phyloP scores from a whole-genome alignment of 92 coral and sea anemone species.

The Umimayanthus chanpuru region DNA sequence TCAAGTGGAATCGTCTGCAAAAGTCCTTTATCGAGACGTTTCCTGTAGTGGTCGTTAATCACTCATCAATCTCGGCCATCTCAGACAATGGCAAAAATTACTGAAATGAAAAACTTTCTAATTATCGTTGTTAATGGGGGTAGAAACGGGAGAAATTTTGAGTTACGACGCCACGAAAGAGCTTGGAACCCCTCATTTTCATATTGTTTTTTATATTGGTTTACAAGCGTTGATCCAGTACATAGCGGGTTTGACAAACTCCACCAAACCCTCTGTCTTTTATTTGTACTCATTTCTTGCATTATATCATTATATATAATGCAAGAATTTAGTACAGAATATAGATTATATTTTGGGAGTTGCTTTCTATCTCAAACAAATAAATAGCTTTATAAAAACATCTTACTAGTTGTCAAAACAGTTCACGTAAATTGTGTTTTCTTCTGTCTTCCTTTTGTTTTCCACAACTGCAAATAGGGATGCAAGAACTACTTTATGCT shows the following conservation, averaged over 20 bases:
- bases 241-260: neutral
- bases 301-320: too few relatives aligned
- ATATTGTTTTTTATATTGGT: neutral
- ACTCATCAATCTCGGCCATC: constrained; percentile 25
- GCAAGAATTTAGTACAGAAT: too few relatives aligned
- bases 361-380: neutral
- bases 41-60: constrained; percentile 27
- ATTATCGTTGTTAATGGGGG: constrained; percentile 38
- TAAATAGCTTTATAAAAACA: neutral
- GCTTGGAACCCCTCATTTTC: constrained; percentile 18
- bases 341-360: too few relatives aligned
- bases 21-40: constrained; percentile 13
- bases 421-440: neutral
- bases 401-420: neutral
- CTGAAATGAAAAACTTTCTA: constrained; percentile 30
- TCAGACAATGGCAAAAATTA: constrained; percentile 17
- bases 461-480: neutral
- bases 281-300: neutral
- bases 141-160: constrained; percentile 14
- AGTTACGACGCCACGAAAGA: constrained; percentile 15
- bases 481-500: neutral
- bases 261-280: neutral
- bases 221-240: neutral
- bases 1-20: constrained; percentile 29
- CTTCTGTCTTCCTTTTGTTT: neutral